Percentiles rank a stretch among this genome's conserved stretches.
These are phyloP conservation scores for Hemicrepidius hirtus DNA, from an alignment of 2,888 invertebrate species.

Conservation along the genomic window DNA sequence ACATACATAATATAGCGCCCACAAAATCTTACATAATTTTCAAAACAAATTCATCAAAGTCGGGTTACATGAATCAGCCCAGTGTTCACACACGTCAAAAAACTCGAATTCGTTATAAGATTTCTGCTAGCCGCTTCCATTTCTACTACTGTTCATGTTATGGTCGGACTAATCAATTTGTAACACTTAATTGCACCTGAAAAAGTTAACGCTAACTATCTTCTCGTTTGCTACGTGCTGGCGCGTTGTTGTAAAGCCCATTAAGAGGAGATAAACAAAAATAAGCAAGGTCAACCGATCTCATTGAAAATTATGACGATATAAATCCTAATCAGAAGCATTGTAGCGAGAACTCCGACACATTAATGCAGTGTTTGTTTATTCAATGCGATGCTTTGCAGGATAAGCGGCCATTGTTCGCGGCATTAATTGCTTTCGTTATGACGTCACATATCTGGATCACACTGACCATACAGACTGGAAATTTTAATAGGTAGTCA, in stretches of 20 bases:
- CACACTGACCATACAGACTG: conserved; percentile 22
- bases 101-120: conserved; percentile 7
- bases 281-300: conserved; percentile 59
- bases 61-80: conserved; percentile 2
- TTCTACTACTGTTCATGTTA: conserved; percentile 25
- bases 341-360: conserved; percentile 61
- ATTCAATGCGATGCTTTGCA: conserved; percentile 63
- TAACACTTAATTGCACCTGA: conserved; percentile 33
- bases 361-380: conserved; percentile 65
- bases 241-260: conserved; percentile 35
- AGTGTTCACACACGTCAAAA: background rate
- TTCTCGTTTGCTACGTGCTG: conserved; percentile 40
- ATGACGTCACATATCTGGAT: conserved; percentile 56
- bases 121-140: conserved; percentile 1
- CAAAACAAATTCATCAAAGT: conserved; percentile 18
- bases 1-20: conserved; percentile 15
- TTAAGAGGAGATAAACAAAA: conserved; percentile 47
- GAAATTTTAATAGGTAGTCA: conserved; percentile 42
- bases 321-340: conserved; percentile 68
- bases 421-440: conserved; percentile 64
- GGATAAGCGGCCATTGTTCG: conserved; percentile 66
- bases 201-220: conserved; percentile 26
- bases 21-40: conserved; percentile 23
- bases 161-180: conserved; percentile 37
- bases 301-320: conserved; percentile 68